Evolutionary conservation across 2,888 invertebrate genomes (phyloP).

Genomic region (Mellilla xanthometata): DNA sequence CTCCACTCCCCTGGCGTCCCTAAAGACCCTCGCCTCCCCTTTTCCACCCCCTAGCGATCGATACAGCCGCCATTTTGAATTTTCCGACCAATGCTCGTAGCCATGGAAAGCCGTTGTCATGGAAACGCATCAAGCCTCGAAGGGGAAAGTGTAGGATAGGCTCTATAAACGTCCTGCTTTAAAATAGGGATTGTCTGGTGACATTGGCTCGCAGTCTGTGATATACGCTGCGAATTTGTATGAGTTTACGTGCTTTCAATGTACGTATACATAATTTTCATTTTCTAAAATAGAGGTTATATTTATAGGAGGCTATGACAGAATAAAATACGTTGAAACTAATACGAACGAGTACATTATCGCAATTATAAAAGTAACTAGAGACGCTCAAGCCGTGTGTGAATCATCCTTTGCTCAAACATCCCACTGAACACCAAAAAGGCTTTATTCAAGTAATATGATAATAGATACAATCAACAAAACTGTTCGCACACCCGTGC

Average conservation of each 20-base stretch:
- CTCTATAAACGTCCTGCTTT: constrained; percentile 42
- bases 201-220: constrained; percentile 7
- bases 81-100: constrained; percentile 80
- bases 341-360: too few relatives aligned
- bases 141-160: constrained; percentile 75
- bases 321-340: background rate
- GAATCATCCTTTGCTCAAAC: constrained; percentile 8
- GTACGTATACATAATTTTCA: too few relatives aligned
- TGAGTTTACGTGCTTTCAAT: too few relatives aligned
- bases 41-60: constrained; percentile 62
- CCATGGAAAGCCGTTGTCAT: constrained; percentile 71
- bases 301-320: too few relatives aligned
- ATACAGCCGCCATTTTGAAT: constrained; percentile 79
- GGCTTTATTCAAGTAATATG: constrained; percentile 26
- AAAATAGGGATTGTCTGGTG: constrained; percentile 29
- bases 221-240: too few relatives aligned
- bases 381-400: background rate
- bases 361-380: too few relatives aligned
- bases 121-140: constrained; percentile 56
- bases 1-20: constrained; percentile 42
- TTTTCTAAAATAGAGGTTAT: too few relatives aligned
- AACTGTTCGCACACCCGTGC: constrained; percentile 27
- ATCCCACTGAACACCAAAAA: constrained; percentile 24
- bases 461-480: constrained; percentile 29
- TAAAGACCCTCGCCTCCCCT: constrained; percentile 44